Percentiles rank a stretch among this genome's conserved stretches.
Evolutionary conservation across 2,113 vertebrate species (phyloP).

Genomic region (Prionailurus viverrinus): DNA sequence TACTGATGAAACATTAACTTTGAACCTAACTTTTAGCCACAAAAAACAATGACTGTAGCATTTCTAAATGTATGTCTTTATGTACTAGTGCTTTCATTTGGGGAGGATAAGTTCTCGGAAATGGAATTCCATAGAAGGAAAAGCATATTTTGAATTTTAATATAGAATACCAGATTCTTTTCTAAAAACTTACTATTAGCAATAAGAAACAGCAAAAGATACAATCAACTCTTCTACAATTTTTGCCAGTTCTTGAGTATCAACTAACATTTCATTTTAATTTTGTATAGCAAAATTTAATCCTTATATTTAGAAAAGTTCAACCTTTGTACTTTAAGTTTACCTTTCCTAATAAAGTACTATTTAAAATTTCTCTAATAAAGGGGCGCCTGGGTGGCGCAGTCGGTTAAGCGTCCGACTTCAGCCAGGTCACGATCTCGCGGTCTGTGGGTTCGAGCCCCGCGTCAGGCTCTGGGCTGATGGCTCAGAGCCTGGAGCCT

Average conservation of each 20-base stretch:
- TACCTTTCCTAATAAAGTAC: constrained; percentile 31
- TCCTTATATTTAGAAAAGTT: constrained; percentile 4
- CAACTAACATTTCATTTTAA: neutral
- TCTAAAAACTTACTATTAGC: neutral
- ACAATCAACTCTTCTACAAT: neutral
- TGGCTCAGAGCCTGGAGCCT: too few relatives aligned
- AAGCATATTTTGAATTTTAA: constrained; percentile 16
- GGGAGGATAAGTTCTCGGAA: neutral
- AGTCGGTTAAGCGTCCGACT: too few relatives aligned
- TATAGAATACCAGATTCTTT: neutral
- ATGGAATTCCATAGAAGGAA: constrained; percentile 28
- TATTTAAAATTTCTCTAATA: constrained; percentile 52
- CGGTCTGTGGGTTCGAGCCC: too few relatives aligned
- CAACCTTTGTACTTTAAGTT: neutral
- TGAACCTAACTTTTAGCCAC: neutral
- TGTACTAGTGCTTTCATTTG: neutral
- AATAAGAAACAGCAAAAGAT: constrained; percentile 32
- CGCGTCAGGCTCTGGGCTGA: too few relatives aligned
- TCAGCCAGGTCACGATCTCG: too few relatives aligned
- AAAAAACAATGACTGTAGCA: neutral
- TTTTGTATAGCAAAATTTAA: constrained; percentile 47
- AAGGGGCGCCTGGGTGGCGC: neutral
- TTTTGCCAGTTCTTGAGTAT: constrained; percentile 37
- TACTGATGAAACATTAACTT: neutral
- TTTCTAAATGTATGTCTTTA: constrained; percentile 41